Evolutionary conservation across 2,888 invertebrate species (phyloP).

Genomic region (Archips xylosteana): DNA sequence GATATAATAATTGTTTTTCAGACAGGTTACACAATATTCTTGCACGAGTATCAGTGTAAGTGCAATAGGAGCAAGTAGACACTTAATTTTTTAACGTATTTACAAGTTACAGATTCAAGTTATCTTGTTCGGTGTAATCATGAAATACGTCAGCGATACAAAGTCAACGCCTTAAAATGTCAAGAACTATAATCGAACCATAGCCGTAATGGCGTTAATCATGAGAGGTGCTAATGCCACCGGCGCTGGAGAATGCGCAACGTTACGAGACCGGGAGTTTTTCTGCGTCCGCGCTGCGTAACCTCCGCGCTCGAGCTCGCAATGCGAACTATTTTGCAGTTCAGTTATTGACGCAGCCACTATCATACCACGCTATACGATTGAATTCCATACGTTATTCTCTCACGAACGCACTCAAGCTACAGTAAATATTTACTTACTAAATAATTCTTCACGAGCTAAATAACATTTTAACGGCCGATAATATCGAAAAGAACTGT

Average conservation of each 20-base stretch:
- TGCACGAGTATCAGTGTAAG: too few relatives aligned
- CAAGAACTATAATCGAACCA: slow-evolving; percentile 4
- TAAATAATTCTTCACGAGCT: slow-evolving; percentile 33
- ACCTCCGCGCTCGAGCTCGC: slow-evolving; percentile 43
- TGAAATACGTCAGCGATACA: not conserved
- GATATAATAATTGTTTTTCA: too few relatives aligned
- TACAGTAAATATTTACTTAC: slow-evolving; percentile 23
- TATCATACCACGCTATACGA: slow-evolving; percentile 12
- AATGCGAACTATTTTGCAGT: slow-evolving; percentile 38
- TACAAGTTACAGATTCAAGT: too few relatives aligned
- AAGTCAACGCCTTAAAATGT: slow-evolving; percentile 6
- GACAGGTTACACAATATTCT: too few relatives aligned
- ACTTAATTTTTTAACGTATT: too few relatives aligned
- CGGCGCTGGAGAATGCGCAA: slow-evolving; percentile 38
- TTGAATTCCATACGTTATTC: slow-evolving; percentile 36
- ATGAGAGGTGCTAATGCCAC: slow-evolving; percentile 32
- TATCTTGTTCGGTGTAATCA: not conserved
- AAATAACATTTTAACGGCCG: slow-evolving; percentile 47
- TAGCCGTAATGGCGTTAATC: slow-evolving; percentile 10
- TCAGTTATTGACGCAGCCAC: slow-evolving; percentile 23
- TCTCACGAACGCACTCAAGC: slow-evolving; percentile 28
- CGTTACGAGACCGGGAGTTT: slow-evolving; percentile 49
- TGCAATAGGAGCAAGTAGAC: too few relatives aligned
- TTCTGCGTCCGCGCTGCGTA: slow-evolving; percentile 51
- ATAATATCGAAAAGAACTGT: slow-evolving; percentile 47